These are phyloP conservation scores for Gastrophryne carolinensis DNA, from an alignment of 2,797 vertebrate genomes.

Conservation along the genomic window DNA sequence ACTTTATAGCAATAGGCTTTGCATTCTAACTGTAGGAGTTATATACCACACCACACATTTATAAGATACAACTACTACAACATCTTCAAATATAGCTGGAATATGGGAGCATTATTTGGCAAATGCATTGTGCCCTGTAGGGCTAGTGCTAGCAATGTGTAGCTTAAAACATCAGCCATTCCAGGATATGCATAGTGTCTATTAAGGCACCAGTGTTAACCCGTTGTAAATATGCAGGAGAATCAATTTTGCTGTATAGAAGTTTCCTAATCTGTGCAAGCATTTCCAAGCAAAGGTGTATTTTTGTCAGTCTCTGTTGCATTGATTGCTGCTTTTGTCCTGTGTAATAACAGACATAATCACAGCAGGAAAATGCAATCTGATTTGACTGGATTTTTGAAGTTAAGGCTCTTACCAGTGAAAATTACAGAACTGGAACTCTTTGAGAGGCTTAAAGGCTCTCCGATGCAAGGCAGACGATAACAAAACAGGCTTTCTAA, in stretches of 20 bases:
- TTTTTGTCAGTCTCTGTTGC: slow-evolving; percentile 39
- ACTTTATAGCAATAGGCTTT: too few relatives aligned
- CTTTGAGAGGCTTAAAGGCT: slow-evolving; percentile 41
- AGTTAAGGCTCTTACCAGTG: slow-evolving; percentile 32
- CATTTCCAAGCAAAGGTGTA: slow-evolving; percentile 10
- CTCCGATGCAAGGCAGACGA: slow-evolving; percentile 23
- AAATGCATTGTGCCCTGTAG: too few relatives aligned
- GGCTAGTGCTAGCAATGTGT: too few relatives aligned
- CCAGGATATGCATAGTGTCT: too few relatives aligned
- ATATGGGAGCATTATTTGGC: too few relatives aligned
- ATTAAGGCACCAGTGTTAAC: too few relatives aligned
- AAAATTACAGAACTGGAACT: slow-evolving; percentile 43
- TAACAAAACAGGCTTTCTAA: slow-evolving; percentile 35
- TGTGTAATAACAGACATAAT: slow-evolving; percentile 47
- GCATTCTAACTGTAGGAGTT: too few relatives aligned
- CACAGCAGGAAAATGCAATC: slow-evolving; percentile 49
- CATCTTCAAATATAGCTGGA: too few relatives aligned
- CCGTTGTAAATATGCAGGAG: background rate
- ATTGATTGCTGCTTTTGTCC: slow-evolving; percentile 48
- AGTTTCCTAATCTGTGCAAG: background rate
- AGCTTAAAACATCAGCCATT: too few relatives aligned
- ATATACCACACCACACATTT: too few relatives aligned
- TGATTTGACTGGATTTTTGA: slow-evolving; percentile 44
- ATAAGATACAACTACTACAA: too few relatives aligned
- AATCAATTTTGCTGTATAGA: slow-evolving; percentile 17